Conservation (phyloP, 1,140 invertebrate species). For the Rhyacophila brunnea region DNA sequence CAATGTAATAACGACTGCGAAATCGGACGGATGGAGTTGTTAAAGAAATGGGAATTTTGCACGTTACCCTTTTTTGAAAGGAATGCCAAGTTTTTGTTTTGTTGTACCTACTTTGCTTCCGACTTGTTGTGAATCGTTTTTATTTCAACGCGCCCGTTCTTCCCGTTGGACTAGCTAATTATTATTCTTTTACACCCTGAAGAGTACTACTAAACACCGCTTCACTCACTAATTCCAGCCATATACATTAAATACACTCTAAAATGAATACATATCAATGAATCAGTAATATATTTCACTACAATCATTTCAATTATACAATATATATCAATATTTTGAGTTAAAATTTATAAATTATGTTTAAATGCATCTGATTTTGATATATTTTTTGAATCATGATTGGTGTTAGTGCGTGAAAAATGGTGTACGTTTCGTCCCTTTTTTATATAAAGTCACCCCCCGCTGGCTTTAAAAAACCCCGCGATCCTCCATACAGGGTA, state of each 20-base stretch:
- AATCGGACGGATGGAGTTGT: conserved; percentile 32
- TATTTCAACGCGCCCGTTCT: conserved; percentile 4
- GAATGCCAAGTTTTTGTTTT: conserved; percentile 34
- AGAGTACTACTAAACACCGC: too few relatives aligned
- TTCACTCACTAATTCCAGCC: too few relatives aligned
- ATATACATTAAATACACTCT: too few relatives aligned
- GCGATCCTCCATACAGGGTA: conserved; percentile 4
- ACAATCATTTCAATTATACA: too few relatives aligned
- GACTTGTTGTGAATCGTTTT: neutral
- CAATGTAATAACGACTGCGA: conserved; percentile 32
- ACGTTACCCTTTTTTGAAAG: conserved; percentile 16
- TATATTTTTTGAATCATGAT: too few relatives aligned
- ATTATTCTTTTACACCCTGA: conserved; percentile 34
- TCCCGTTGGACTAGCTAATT: conserved; percentile 28
- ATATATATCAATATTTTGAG: too few relatives aligned
- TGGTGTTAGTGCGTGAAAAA: too few relatives aligned
- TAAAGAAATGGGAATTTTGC: conserved; percentile 33
- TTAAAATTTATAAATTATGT: too few relatives aligned
- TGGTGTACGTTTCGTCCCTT: conserved; percentile 13
- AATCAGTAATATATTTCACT: too few relatives aligned
- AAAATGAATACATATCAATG: too few relatives aligned
- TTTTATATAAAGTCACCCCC: conserved; percentile 14
- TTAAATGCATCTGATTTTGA: too few relatives aligned
- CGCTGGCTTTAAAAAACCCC: neutral
- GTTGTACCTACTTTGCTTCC: neutral